phyloP scores from a whole-genome alignment of 2,797 vertebrate species.

The Ateles fusciceps region DNA sequence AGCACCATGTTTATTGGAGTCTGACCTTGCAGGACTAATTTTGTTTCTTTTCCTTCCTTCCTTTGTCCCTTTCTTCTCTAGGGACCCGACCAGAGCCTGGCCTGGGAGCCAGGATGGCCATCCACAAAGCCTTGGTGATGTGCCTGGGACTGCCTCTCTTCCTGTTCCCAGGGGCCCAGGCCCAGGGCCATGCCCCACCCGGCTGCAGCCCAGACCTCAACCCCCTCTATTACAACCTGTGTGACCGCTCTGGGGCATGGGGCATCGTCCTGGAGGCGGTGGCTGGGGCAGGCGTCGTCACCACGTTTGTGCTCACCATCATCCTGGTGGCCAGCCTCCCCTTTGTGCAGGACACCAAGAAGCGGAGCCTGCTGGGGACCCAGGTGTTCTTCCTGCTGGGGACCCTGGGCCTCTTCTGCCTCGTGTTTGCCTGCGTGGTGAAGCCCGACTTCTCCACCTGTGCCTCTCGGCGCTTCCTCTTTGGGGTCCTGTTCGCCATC shows the following conservation, averaged over 20 bases:
- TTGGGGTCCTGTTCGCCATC: constrained; percentile 92
- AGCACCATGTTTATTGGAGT: fast-evolving
- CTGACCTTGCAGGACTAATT: not conserved
- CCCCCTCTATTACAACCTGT: constrained; percentile 93
- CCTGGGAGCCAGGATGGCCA: constrained; percentile 71
- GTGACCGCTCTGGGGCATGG: constrained; percentile 89
- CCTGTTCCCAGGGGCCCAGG: constrained; percentile 51
- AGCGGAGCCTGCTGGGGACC: constrained; percentile 86
- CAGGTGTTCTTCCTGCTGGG: constrained; percentile 89
- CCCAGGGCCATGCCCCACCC: constrained; percentile 65
- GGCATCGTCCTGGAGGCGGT: constrained; percentile 93
- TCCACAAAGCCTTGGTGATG: not conserved
- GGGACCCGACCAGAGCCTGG: constrained; percentile 44
- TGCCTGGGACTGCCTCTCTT: constrained; percentile 69
- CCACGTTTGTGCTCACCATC: constrained; percentile 89
- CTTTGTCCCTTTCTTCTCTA: not conserved
- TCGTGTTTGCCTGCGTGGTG: constrained; percentile 94
- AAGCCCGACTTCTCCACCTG: constrained; percentile 92
- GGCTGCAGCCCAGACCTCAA: constrained; percentile 89
- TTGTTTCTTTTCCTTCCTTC: not conserved
- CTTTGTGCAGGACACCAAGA: constrained; percentile 86
- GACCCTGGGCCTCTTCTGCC: constrained; percentile 92
- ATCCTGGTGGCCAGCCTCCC: constrained; percentile 92
- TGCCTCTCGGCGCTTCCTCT: constrained; percentile 92
- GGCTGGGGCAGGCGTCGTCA: constrained; percentile 87